Base-by-base conservation (phyloP, 1,140 invertebrate species). In the Drosophila dunni region DNA sequence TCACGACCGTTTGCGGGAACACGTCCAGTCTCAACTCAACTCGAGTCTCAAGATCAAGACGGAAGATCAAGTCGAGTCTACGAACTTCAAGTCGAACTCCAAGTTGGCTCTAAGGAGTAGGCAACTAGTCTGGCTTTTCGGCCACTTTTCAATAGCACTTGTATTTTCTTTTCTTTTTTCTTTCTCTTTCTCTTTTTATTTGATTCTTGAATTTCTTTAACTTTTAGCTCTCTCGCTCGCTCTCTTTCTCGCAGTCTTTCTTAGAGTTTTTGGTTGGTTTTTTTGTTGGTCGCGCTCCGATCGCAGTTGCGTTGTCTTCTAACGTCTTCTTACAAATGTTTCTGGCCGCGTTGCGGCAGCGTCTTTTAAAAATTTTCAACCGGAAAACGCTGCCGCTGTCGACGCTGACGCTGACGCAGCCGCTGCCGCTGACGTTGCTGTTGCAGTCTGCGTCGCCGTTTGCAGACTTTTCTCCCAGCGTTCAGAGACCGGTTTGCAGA, bases 281-380 rank as follows among this genome's bases (percentile, higher is more conserved):
- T 68, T 44, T 63, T 69, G 42, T 17, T 40, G 46, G 9, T 67
- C 53, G 61, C 54, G 66, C 63, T 65, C 69, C 84, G 86, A 78
- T 85, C 78, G 48, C 38, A 58, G 62, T 74, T 77, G 71, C 85
- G 81, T 44, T 70, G 90, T 73, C 81, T 77, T 79, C 86, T 91
- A 89, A 91, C 84, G 90, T 91, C 88, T 85, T 79, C 74, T 75
- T 91, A 91, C 91, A 92, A 92, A 92, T 92, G 91, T 92, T 92
- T 80, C 86, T 51, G 62, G 64, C 67, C 67, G 75, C 71, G 85
- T 74, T 81, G 76, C 81, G 79, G 84, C 91, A 90, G 83, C 91
- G 91, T 92, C 91, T 92, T 92, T 90, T 92, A 92, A 92, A 92
- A 92, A 85, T 92, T 91, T 90, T 88, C 77, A 75, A 72, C 74